Percentiles rank a stretch among this genome's conserved stretches.
Evolutionary conservation across 2,797 vertebrate genomes (phyloP).

Genomic region (Xiphophorus birchmanni): DNA sequence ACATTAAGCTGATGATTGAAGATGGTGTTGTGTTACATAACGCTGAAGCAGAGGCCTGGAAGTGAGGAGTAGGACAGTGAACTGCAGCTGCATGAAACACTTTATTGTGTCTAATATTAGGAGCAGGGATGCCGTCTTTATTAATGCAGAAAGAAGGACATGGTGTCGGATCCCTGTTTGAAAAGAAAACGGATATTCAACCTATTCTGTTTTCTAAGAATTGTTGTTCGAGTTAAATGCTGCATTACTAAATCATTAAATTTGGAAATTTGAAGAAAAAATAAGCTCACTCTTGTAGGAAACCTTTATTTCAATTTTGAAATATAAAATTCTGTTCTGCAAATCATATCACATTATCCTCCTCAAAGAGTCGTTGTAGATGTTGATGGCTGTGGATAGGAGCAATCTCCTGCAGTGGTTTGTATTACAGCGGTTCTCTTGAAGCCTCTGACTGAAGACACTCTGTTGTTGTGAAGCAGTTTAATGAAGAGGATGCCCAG

Average conservation of each 20-base stretch:
- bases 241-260: not conserved
- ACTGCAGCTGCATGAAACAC: conserved; percentile 9
- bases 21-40: conserved; percentile 57
- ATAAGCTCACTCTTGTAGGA: not conserved
- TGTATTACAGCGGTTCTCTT: not conserved
- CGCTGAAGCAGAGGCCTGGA: conserved; percentile 13
- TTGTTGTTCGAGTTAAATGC: not conserved
- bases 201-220: not conserved
- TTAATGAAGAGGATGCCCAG: not conserved
- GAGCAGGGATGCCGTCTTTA: not conserved
- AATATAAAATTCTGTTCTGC: no score
- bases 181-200: not conserved
- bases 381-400: not conserved
- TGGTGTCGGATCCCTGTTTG: not conserved
- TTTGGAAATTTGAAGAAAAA: not conserved
- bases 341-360: not conserved
- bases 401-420: not conserved
- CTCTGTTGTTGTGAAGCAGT: not conserved
- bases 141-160: not conserved
- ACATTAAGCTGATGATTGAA: conserved; percentile 48
- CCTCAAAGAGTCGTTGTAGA: not conserved
- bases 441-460: not conserved
- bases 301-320: not conserved
- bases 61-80: conserved; percentile 32
- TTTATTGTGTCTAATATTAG: conserved; percentile 17